A percentile compares a stretch with the other conserved stretches of the same genome.
These are phyloP conservation scores for Gorsachius magnificus DNA, from an alignment of 2,797 vertebrate species.

Conservation along the genomic window DNA sequence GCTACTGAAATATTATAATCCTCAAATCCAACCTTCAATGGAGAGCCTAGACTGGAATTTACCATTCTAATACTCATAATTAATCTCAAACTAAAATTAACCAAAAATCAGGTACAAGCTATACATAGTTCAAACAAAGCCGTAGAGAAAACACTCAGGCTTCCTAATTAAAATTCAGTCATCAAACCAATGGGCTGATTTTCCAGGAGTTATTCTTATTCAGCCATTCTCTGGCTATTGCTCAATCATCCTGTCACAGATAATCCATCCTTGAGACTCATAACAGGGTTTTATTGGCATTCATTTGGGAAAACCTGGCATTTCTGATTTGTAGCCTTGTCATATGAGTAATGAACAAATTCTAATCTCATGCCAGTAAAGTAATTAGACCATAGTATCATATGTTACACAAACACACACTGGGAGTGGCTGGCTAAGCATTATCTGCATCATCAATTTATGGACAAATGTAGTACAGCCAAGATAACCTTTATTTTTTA, in stretches of 20 bases:
- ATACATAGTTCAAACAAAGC: neutral
- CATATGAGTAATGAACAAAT: neutral
- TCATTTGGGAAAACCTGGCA: neutral
- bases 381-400: neutral
- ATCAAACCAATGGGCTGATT: neutral
- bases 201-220: neutral
- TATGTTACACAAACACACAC: neutral
- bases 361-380: neutral
- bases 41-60: neutral
- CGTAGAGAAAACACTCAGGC: neutral
- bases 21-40: neutral
- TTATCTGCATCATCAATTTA: neutral
- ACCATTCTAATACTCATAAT: neutral
- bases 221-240: neutral
- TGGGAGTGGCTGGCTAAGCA: neutral
- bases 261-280: neutral
- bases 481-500: neutral
- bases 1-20: neutral
- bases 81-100: neutral
- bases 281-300: neutral
- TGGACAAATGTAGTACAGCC: neutral
- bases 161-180: neutral
- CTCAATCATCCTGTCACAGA: conserved; percentile 14
- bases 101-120: neutral
- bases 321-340: neutral